Evolutionary conservation across 2,888 invertebrate genomes (phyloP), one percentile per base, ranked within the genome.

Genomic region (Heteropelma amictum): DNA sequence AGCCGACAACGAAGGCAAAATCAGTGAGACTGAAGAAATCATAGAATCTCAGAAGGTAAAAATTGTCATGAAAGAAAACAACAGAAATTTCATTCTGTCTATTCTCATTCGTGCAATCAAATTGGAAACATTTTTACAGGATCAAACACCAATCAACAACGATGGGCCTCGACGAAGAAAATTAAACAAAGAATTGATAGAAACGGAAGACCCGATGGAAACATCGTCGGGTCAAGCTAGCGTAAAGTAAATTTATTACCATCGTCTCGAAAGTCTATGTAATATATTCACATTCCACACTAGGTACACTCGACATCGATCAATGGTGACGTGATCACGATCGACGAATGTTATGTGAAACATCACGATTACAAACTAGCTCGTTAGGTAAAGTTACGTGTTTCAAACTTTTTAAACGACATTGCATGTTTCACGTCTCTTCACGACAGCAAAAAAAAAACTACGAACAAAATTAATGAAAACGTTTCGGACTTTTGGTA

Each of bases 91-190:
- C 19, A 1, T 21, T 21, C 14, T 3, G 12, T 30, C 47, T 56
- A 14, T 17, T 47, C 64, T 28, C 3, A 19, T 26, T 8, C 26
- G 6, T 26, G 7, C 17, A 17, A n/a, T 28, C 6, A 17, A 61
- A 28, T 23, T 1, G 7, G 10, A 10, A 10, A 45, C 6, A 17
- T 42, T 58, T 26, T 79, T 81, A n/a, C 67, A 86, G 85, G 82
- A 87, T 42, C 81, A 81, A 28, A 72, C 82, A 73, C 53, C 78
- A 49, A 76, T 77, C 0, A 82, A 81, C 68, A 82, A 80, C 8
- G 88, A 88, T 73, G 88, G 88, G 42, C 87, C 89, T 77, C 84
- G 89, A 76, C 87, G 88, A 83, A 88, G 89, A 84, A 88, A 87
- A 84, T 86, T 84, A 83, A 88, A 87, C 77, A 89, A 87, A 83